phyloP scores from a whole-genome alignment of 2,797 vertebrate species.

The Parotocinclus haroldoi region DNA sequence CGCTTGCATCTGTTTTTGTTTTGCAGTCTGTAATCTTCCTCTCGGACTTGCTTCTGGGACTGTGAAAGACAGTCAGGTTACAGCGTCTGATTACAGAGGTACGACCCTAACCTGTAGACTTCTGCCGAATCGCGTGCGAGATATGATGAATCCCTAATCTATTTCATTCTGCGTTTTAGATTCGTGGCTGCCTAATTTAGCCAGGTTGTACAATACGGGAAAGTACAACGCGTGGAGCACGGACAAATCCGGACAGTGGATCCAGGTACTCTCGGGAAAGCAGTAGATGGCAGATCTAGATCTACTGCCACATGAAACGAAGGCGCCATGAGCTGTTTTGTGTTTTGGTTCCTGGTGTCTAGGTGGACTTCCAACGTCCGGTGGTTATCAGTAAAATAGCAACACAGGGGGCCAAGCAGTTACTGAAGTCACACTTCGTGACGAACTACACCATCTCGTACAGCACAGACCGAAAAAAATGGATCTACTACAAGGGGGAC shows the following conservation, averaged over 20 bases:
- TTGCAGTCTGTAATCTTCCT: conserved; percentile 79
- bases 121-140: neutral
- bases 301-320: neutral
- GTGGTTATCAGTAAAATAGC: conserved; percentile 87
- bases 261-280: conserved; percentile 76
- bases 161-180: conserved; percentile 60
- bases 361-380: conserved; percentile 89
- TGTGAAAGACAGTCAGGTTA: conserved; percentile 80
- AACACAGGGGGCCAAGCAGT: conserved; percentile 86
- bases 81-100: conserved; percentile 76
- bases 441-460: conserved; percentile 79
- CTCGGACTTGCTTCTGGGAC: conserved; percentile 81
- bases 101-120: conserved; percentile 23
- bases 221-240: conserved; percentile 93
- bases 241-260: conserved; percentile 68
- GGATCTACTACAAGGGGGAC: conserved; percentile 86
- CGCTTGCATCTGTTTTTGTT: conserved; percentile 20
- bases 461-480: conserved; percentile 81
- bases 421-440: conserved; percentile 72
- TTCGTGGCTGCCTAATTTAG: conserved; percentile 83
- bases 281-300: too few species aligned
- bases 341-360: conserved; percentile 15
- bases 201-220: conserved; percentile 84
- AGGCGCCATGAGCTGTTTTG: too few species aligned
- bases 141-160: neutral